These are phyloP conservation scores for Eristalis tenax DNA, from an alignment of 2,888 invertebrate genomes.

Conservation along the genomic window DNA sequence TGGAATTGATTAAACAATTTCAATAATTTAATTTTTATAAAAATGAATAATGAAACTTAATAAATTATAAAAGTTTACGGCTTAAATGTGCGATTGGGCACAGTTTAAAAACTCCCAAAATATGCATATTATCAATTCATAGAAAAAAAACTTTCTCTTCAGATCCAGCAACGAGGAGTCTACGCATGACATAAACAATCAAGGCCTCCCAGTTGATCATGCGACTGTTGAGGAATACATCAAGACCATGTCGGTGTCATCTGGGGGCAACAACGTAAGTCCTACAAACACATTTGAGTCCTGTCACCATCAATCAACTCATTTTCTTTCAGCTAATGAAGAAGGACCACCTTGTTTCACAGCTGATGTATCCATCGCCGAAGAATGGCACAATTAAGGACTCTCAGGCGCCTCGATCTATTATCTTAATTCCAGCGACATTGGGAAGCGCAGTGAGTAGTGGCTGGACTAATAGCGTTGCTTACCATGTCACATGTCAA, in stretches of 20 bases:
- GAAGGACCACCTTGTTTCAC: conserved; percentile 50
- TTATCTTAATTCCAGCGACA: conserved; percentile 79
- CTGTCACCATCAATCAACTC: background rate
- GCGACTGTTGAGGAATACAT: conserved; percentile 80
- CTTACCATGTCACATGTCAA: conserved; percentile 10
- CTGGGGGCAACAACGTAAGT: conserved; percentile 77
- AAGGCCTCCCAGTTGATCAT: conserved; percentile 76
- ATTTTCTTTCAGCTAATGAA: conserved; percentile 45
- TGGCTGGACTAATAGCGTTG: background rate
- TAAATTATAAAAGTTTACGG: too few species aligned
- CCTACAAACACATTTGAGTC: background rate
- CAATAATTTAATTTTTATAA: too few species aligned
- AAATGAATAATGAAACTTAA: too few species aligned
- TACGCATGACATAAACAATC: conserved; percentile 75
- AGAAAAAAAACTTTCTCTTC: conserved; percentile 16
- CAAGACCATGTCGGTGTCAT: conserved; percentile 77
- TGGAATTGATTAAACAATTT: too few species aligned
- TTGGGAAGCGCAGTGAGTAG: conserved; percentile 73
- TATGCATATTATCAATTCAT: too few species aligned
- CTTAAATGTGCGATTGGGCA: too few species aligned
- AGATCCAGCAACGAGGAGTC: conserved; percentile 75
- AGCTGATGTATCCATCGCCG: conserved; percentile 59
- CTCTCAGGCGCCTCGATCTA: conserved; percentile 74
- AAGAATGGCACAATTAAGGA: conserved; percentile 56
- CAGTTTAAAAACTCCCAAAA: too few species aligned